Evolutionary conservation across 2,113 vertebrate species (phyloP), one percentile per base, ranked within the genome.

Genomic region (Hyperopisus bebe): DNA sequence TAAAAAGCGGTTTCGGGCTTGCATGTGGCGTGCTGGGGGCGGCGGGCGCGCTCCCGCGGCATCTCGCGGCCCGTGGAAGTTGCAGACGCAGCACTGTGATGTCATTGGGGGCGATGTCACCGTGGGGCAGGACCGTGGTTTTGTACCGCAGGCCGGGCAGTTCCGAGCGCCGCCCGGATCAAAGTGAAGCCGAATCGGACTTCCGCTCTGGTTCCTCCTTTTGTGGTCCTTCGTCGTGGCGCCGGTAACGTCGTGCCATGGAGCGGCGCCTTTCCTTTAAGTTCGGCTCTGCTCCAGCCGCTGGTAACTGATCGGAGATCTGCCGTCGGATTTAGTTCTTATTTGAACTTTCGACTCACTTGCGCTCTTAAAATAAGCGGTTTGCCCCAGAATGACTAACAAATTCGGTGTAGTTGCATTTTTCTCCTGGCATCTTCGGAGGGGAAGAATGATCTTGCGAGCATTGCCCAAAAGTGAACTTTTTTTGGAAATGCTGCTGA

Each of bases 121-220:
- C 90, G 91, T 88, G 89, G 90, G 88, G 92, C 92, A 90, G 93
- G 91, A 95, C 95, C 95, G 95, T 95, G 95, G 93, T 93, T 93
- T 92, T 93, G 95, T 93, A 92, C 91, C 91, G 88, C 91, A 95
- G 93, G 94, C 94, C 90, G 15, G 93, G 94, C 94, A 93, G 95
- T 94, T 92, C 92, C 91, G 90, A 91, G 92, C 91, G 21, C 31
- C 5, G 66, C 3, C 47, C 4, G 58, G 31, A 51, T 46, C 27
- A 27, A 50, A 86, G 7, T 17, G 27, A n/a, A 53, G 31, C 48
- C 39, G 42, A n/a, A 77, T 8, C 19, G 11, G 35, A 42, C 13
- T 17, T 42, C 13, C n/a, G 27, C n/a, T 74, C 66, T 31, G 10
- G 3, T 35, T 74, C 27, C 11, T 35, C 66, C 27, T 74, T 35